phyloP scores from a whole-genome alignment of 2,888 invertebrate genomes.

The Cephus sareptanus region DNA sequence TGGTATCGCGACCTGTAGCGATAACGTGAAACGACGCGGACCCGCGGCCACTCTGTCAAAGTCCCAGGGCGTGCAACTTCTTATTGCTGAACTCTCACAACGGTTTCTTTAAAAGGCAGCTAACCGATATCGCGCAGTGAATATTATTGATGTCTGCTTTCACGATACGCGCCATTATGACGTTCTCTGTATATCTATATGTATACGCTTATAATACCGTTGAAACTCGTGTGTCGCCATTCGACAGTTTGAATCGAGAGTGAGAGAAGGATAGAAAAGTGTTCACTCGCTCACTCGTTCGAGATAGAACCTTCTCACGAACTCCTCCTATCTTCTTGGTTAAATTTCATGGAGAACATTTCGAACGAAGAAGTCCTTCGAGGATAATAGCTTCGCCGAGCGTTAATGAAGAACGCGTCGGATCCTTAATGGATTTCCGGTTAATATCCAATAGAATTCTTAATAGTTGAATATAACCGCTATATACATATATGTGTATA shows the following conservation, averaged over 20 bases:
- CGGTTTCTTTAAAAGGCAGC: slow-evolving; percentile 23
- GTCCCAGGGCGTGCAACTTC: slow-evolving; percentile 6
- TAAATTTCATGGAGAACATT: not conserved
- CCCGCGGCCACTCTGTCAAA: slow-evolving; percentile 9
- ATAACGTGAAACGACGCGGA: slow-evolving; percentile 7
- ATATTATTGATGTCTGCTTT: slow-evolving; percentile 33
- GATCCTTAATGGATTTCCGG: not conserved
- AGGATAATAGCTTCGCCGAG: not conserved
- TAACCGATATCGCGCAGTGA: slow-evolving; percentile 16
- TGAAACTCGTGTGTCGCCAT: not conserved
- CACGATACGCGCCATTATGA: slow-evolving; percentile 22
- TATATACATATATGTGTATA: not conserved
- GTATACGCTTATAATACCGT: not conserved
- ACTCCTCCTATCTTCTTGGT: not conserved
- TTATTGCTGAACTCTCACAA: slow-evolving; percentile 11
- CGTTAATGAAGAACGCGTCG: not conserved
- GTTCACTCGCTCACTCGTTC: not conserved
- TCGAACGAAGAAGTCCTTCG: not conserved
- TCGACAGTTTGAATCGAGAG: not conserved
- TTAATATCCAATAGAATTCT: not conserved
- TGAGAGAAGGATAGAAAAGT: not conserved
- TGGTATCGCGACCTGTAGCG: slow-evolving; percentile 4
- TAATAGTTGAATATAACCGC: not conserved
- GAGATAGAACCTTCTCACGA: not conserved
- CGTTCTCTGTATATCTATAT: slow-evolving; percentile 10